These are phyloP conservation scores for Delichon dasypus DNA, from an alignment of 2,797 vertebrate species.

Conservation along the genomic window DNA sequence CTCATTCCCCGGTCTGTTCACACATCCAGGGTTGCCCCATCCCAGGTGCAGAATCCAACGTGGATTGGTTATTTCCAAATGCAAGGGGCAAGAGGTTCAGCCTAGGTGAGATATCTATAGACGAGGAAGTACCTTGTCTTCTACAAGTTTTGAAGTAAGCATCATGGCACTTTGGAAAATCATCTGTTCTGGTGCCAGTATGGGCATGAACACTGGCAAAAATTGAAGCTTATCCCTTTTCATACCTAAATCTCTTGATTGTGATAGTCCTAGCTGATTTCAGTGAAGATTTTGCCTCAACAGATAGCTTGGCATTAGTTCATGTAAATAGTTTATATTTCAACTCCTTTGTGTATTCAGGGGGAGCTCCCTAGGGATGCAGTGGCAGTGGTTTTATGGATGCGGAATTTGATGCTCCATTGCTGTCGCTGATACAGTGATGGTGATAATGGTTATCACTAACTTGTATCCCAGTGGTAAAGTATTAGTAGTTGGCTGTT, in stretches of 20 bases:
- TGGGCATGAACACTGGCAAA: not conserved
- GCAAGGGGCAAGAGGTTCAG: not conserved
- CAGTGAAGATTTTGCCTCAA: not conserved
- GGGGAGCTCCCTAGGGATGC: not conserved
- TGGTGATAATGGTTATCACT: not conserved
- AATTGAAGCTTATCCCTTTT: not conserved
- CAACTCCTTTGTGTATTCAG: not conserved
- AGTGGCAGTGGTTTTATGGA: not conserved
- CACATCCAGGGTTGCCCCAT: not conserved
- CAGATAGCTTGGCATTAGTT: not conserved
- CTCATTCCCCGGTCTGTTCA: not conserved
- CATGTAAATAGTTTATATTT: not conserved
- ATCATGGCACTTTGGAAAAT: not conserved
- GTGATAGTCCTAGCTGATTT: not conserved
- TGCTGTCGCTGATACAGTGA: rapidly evolving
- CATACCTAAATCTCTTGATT: not conserved
- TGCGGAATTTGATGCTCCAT: not conserved
- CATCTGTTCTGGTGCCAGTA: not conserved
- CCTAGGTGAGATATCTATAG: not conserved
- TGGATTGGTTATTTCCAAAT: not conserved
- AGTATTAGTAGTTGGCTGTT: not conserved
- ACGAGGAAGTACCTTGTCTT: not conserved
- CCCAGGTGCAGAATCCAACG: not conserved
- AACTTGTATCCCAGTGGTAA: not conserved
- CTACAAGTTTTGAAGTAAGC: not conserved